Conservation (phyloP, 2,888 invertebrate genomes). For the Caenorhabditis virilis region DNA sequence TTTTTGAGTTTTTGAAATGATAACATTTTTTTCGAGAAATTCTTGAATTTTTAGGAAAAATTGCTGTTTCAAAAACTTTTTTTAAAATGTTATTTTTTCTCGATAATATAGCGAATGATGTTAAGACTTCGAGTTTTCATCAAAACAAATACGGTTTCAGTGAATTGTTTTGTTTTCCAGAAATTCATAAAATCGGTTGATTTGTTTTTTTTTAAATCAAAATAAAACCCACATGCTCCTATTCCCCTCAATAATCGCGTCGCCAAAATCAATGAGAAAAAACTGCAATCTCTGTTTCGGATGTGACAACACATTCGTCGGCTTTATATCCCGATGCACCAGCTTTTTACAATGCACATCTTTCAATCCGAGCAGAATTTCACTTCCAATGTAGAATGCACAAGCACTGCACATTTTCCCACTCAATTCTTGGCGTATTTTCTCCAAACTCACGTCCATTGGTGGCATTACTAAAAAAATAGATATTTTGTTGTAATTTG, state of each 20-base stretch:
- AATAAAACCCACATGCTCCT: not conserved
- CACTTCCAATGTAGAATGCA: constrained; percentile 19
- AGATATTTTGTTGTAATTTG: too few relatives aligned
- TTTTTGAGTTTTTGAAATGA: too few relatives aligned
- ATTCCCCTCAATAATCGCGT: constrained; percentile 6
- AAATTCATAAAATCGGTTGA: too few relatives aligned
- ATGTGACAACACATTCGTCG: constrained; percentile 17
- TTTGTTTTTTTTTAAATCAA: too few relatives aligned
- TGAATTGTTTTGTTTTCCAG: too few relatives aligned
- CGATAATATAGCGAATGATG: too few relatives aligned
- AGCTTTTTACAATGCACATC: constrained; percentile 8
- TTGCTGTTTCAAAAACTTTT: too few relatives aligned
- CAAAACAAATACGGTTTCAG: too few relatives aligned
- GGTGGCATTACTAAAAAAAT: constrained; percentile 12
- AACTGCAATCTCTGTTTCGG: not conserved
- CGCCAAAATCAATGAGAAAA: constrained; percentile 29
- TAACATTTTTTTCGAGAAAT: too few relatives aligned
- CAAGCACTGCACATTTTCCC: constrained; percentile 2
- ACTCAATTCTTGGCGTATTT: constrained; percentile 13
- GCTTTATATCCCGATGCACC: constrained; percentile 34
- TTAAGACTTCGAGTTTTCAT: too few relatives aligned
- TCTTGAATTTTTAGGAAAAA: too few relatives aligned
- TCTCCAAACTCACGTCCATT: constrained; percentile 19
- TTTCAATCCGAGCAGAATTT: constrained; percentile 8
- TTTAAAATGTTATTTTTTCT: too few relatives aligned